Evolutionary conservation across 2,113 vertebrate genomes (phyloP).

Genomic region (Pyxicephalus adspersus): DNA sequence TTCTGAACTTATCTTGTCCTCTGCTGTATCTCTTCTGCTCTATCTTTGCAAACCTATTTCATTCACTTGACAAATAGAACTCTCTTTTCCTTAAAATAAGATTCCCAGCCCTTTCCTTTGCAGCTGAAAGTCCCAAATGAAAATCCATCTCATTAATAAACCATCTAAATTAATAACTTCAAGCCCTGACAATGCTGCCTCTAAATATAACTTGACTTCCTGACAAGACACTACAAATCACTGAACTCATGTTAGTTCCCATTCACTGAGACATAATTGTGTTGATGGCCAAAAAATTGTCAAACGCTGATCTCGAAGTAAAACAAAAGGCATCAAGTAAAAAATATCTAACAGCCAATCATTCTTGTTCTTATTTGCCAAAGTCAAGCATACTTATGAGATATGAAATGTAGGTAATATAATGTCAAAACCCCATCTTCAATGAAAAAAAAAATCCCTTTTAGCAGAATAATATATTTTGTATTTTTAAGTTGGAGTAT

Average conservation of each 20-base stretch:
- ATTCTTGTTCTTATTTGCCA: too few species aligned
- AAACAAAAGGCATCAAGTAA: too few species aligned
- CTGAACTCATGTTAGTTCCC: background rate
- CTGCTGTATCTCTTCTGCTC: background rate
- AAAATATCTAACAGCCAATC: too few species aligned
- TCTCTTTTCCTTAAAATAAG: background rate
- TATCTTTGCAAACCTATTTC: slow-evolving; percentile 10
- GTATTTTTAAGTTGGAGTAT: too few species aligned
- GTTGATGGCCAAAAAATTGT: background rate
- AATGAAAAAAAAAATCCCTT: too few species aligned
- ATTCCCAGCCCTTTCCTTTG: background rate
- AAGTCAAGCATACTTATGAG: too few species aligned
- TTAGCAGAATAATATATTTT: too few species aligned
- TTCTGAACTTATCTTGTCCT: background rate
- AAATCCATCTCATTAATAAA: slow-evolving; percentile 37
- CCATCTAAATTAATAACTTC: slow-evolving; percentile 26
- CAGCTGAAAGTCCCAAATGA: slow-evolving; percentile 2
- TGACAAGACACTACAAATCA: slow-evolving; percentile 20
- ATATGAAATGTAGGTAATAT: too few species aligned
- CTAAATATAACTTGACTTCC: slow-evolving; percentile 20
- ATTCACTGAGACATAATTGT: slow-evolving; percentile 6
- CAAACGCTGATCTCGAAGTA: too few species aligned
- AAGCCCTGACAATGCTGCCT: slow-evolving; percentile 32
- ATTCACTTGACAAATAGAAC: slow-evolving; percentile 34
- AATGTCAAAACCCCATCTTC: too few species aligned